Evolutionary conservation across 2,797 vertebrate genomes (phyloP), one percentile per base, ranked within the genome.

Genomic region (Heteromormyrus szaboi): DNA sequence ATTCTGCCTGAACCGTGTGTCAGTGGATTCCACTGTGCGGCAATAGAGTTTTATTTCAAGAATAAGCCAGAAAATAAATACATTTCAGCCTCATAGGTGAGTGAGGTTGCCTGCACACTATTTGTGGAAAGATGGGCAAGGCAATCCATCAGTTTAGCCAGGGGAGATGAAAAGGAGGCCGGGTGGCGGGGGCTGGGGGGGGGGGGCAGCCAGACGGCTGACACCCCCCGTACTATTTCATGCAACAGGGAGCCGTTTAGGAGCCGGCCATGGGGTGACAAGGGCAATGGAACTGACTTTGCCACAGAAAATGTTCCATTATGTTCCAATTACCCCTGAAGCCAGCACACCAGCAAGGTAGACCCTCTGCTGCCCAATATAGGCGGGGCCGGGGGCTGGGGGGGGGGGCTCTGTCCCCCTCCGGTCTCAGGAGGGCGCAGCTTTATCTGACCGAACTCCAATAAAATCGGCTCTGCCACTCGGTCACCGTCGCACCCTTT

Each of bases 41-140:
- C 59, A 89, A 89, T 84, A 89, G 85, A 79, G 65, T 89, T 87
- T 89, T 89, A 87, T 89, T 89, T 87, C 86, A 72, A 87, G 88
- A 89, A 89, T 33, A 54, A 37, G 81, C 54, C 85, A 56, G 86
- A 83, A 87, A 83, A 89, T 89, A 89, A 89, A 87, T 54, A 89
- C 85, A 50, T 89, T 85, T 89, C 51, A 46, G 65, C 19, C 50
- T 62, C 68, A 85, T 44, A 54, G 84, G 84, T 89, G 86, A 51
- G 86, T 8, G 89, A 56, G 89, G 85, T 33, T 89, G 41, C 41
- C 86, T 83, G 89, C 50, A 72, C 89, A 87, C 76, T 89, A 87
- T 87, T 89, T 89, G 89, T 87, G 86, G 85, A 65, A 56, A 62
- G 86, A 41, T 51, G 8, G 54, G 22, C 41, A 50, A 83, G 53